Percentiles rank a stretch among this genome's conserved stretches.
These are phyloP conservation scores for Tanypteryx hageni DNA, from an alignment of 2,888 invertebrate genomes.

Conservation along the genomic window DNA sequence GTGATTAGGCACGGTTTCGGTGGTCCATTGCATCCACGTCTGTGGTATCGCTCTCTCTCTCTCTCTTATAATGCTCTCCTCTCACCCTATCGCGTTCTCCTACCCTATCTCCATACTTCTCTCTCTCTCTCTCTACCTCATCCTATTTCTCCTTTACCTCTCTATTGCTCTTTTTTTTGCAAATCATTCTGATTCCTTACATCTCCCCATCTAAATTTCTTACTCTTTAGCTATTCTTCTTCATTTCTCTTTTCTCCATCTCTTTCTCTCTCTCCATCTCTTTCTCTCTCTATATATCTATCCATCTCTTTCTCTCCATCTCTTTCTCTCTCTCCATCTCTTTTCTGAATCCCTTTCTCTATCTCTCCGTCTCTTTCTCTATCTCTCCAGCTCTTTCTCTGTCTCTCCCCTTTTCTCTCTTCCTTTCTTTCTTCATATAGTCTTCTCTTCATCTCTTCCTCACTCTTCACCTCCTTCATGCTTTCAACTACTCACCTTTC, in stretches of 20 bases:
- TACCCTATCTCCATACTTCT: no score
- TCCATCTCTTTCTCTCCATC: not conserved
- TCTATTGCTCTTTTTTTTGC: not conserved
- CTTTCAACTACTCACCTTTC: no score
- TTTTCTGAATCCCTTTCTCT: no score
- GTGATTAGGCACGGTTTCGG: slow-evolving; percentile 7
- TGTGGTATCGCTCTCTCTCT: not conserved
- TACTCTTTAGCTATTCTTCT: not conserved
- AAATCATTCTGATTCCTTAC: not conserved
- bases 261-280: not conserved
- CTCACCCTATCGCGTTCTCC: not conserved
- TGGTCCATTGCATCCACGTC: not conserved
- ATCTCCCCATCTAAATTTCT: no score
- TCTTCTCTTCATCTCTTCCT: no score
- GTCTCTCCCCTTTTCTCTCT: no score
- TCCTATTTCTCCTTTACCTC: not conserved
- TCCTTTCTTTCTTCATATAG: no score
- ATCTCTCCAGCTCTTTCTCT: no score
- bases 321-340: no score
- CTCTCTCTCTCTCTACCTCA: not conserved
- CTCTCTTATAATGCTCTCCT: not conserved
- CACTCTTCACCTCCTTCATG: no score
- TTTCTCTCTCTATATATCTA: not conserved
- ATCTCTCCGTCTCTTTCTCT: no score
- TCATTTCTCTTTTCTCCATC: not conserved